A percentile compares a stretch with the other conserved stretches of the same genome.
These are phyloP conservation scores for Eretmocerus hayati DNA, from an alignment of 2,888 invertebrate genomes.

Conservation along the genomic window DNA sequence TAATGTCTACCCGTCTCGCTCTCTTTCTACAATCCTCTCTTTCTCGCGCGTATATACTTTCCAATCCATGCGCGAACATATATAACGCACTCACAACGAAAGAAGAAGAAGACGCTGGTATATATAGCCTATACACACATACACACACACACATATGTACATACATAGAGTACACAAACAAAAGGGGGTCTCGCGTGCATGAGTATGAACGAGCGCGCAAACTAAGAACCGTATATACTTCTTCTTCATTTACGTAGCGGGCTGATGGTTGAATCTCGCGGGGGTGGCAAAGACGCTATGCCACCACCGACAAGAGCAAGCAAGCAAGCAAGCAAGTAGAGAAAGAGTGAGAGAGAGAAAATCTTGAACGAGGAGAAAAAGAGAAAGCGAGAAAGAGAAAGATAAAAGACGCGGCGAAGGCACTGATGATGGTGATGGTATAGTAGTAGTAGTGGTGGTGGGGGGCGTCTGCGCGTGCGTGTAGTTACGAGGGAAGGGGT, in stretches of 20 bases:
- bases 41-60: not conserved
- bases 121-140: not conserved
- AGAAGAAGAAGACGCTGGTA: not conserved
- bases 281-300: too few relatives aligned
- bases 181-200: constrained; percentile 16
- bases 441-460: too few relatives aligned
- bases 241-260: constrained; percentile 29
- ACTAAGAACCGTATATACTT: constrained; percentile 31
- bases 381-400: not conserved
- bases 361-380: constrained; percentile 24
- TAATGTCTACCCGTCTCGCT: constrained; percentile 25
- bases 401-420: constrained; percentile 6
- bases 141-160: constrained; percentile 4
- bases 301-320: not conserved
- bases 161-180: constrained; percentile 19
- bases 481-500: too few relatives aligned
- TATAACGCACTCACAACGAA: too few relatives aligned
- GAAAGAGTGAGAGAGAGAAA: not conserved
- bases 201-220: constrained; percentile 22
- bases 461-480: too few relatives aligned
- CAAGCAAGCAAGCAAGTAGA: not conserved
- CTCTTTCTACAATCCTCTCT: constrained; percentile 16
- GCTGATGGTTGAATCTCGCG: constrained; percentile 16
- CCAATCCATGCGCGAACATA: too few relatives aligned
- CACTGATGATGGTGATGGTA: too few relatives aligned